A percentile compares a stretch with the other conserved stretches of the same genome.
Conservation (phyloP, 2,113 vertebrate species). For the Sciurus niger region DNA sequence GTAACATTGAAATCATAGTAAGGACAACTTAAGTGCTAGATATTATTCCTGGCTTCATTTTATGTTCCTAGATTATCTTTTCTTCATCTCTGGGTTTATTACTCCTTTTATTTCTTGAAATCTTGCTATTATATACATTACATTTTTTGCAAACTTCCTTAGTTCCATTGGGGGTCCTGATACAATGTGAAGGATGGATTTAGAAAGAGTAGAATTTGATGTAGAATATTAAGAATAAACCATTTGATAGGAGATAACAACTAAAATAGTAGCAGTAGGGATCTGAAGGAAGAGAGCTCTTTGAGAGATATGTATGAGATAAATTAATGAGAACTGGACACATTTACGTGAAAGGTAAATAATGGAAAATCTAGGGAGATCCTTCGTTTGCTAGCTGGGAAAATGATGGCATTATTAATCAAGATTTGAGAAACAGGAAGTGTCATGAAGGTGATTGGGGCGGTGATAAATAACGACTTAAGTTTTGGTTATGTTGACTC, state of each 20-base stretch:
- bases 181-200: not conserved
- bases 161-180: not conserved
- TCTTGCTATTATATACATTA: not conserved
- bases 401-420: not conserved
- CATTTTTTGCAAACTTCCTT: not conserved
- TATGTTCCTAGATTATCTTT: not conserved
- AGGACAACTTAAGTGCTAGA: not conserved
- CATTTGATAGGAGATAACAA: not conserved
- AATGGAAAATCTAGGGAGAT: not conserved
- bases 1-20: not conserved
- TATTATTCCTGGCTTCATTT: not conserved
- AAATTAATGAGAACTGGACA: not conserved
- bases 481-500: not conserved
- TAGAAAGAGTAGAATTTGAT: not conserved
- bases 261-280: not conserved
- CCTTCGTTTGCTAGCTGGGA: not conserved
- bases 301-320: not conserved
- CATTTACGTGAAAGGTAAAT: conserved; percentile 37
- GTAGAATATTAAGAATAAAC: not conserved
- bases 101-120: conserved; percentile 14
- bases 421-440: conserved; percentile 17
- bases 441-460: not conserved
- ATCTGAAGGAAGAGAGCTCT: not conserved
- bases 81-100: not conserved
- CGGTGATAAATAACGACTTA: not conserved